Evolutionary conservation across 2,888 invertebrate species (phyloP), one percentile per base, ranked within the genome.

Genomic region (Hypomecis punctinalis): DNA sequence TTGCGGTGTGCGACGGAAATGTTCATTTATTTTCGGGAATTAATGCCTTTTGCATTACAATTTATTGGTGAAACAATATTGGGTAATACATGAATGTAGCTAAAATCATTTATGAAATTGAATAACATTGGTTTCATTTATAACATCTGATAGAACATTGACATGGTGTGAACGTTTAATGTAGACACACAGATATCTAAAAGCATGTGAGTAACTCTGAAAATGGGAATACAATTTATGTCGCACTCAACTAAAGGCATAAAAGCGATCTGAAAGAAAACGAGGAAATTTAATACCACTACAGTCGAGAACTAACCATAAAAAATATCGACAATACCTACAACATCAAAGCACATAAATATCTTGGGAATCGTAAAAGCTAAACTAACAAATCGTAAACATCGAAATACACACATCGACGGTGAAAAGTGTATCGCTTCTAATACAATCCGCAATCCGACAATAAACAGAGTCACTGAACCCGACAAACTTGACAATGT

Each of bases 391-490:
- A 69, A 74, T 71, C 69, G 70, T 73, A 73, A 73, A 70, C 66
- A 66, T 70, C 52, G 52, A 67, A 63, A 68, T 64, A 69, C 59
- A 70, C 69, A 66, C 68, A 69, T 75, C 63, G 68, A 73, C 68
- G 68, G 68, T 71, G 64, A 71, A 73, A 77, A 76, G 71, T 75
- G 71, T 76, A 77, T 78, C 73, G 74, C 69, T 71, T 73, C 67
- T 72, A 74, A 72, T 73, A 79, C 74, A 72, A 71, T 71, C 74
- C 73, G 74, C 75, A 76, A 75, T 76, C 75, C 73, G 72, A 76
- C 77, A 78, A 77, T 77, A 77, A 79, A 74, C 69, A 71, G 70
- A 78, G 75, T 78, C 79, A 80, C 67, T 81, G 82, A 81, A 80
- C 78, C 76, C 76, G 78, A 76, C 75, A 76, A 54, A 48, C 36